Percentiles rank a stretch among this genome's conserved stretches.
Conservation (phyloP, 2,797 vertebrate species). For the Gymnothorax javanicus region DNA sequence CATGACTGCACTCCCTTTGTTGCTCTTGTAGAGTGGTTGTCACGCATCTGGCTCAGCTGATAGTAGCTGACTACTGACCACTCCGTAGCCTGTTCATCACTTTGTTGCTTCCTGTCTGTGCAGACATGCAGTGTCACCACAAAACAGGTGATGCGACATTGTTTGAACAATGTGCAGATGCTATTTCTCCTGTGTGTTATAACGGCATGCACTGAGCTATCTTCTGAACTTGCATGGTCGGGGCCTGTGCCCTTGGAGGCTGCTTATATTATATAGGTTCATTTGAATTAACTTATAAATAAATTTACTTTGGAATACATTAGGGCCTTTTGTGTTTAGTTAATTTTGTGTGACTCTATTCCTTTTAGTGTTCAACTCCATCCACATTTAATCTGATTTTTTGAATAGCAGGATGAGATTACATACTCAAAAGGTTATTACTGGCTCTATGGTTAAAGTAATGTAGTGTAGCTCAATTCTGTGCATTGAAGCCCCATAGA, state of each 20-base stretch:
- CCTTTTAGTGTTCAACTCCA: background rate
- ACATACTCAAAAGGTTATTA: background rate
- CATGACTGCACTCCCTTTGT: constrained; percentile 75
- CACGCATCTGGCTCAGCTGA: constrained; percentile 52
- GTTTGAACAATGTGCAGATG: background rate
- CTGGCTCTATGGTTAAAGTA: background rate
- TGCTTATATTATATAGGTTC: background rate
- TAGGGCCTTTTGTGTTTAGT: background rate
- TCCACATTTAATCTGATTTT: background rate
- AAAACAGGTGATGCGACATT: too few species aligned
- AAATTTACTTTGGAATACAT: background rate
- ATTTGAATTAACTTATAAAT: background rate
- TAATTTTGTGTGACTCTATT: background rate
- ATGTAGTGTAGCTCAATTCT: background rate
- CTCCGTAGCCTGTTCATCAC: constrained; percentile 57
- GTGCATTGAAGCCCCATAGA: background rate
- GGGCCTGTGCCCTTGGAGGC: background rate
- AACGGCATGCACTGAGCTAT: background rate
- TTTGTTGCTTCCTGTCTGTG: background rate
- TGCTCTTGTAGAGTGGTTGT: constrained; percentile 54
- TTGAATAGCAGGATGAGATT: background rate
- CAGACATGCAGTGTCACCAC: background rate
- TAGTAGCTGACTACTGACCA: constrained; percentile 62
- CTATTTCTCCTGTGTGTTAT: background rate
- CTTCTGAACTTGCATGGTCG: background rate